Evolutionary conservation across 2,888 invertebrate species (phyloP).

Genomic region (Fabriciana adippe): DNA sequence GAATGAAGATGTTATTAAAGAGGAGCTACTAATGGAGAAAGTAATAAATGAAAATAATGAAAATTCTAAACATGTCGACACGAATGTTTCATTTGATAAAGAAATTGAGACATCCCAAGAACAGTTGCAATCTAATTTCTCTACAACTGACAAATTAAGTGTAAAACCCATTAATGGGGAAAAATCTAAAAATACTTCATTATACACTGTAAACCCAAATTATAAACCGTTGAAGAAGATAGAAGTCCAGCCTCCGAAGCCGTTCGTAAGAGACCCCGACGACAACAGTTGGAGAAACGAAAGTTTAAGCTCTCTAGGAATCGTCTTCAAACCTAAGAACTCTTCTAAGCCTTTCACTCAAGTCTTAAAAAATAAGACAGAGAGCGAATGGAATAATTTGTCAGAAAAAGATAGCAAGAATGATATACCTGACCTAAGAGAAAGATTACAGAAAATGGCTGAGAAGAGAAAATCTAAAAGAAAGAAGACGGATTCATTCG

Average conservation of each 20-base stretch:
- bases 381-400: conserved; percentile 58
- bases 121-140: conserved; percentile 30
- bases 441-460: conserved; percentile 70
- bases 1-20: conserved; percentile 66
- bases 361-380: conserved; percentile 75
- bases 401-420: conserved; percentile 57
- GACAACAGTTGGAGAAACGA: conserved; percentile 79
- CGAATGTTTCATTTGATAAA: conserved; percentile 4
- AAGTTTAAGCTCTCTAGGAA: conserved; percentile 72
- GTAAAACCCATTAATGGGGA: conserved; percentile 60
- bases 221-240: conserved; percentile 73
- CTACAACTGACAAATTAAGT: conserved; percentile 49
- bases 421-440: conserved; percentile 62
- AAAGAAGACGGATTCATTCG: conserved; percentile 61
- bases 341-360: conserved; percentile 73
- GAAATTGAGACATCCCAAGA: conserved; percentile 22
- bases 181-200: conserved; percentile 50
- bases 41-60: conserved; percentile 53
- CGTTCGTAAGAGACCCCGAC: conserved; percentile 67
- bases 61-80: conserved; percentile 43
- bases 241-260: conserved; percentile 65
- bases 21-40: conserved; percentile 64
- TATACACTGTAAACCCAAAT: conserved; percentile 64
- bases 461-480: conserved; percentile 70
- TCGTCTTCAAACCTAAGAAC: conserved; percentile 75